A percentile compares a stretch with the other conserved stretches of the same genome.
These are phyloP conservation scores for Drosophila acutilabella DNA, from an alignment of 2,888 invertebrate species.

Conservation along the genomic window DNA sequence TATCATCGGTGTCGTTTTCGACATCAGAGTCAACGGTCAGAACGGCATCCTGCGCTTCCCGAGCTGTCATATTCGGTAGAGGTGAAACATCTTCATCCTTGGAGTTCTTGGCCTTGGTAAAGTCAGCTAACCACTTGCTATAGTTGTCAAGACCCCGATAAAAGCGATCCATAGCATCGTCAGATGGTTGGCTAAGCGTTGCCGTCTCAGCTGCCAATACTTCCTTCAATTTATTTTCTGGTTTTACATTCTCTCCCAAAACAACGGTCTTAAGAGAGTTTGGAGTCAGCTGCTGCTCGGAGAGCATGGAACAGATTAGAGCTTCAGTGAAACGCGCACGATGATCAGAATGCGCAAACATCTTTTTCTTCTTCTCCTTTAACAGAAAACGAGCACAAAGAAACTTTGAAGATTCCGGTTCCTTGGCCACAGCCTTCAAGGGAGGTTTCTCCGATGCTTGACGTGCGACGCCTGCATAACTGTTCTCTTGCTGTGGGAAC, in stretches of 20 bases:
- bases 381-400: neutral
- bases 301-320: slow-evolving; percentile 60
- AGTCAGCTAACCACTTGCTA: slow-evolving; percentile 32
- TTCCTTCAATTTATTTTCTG: neutral
- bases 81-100: neutral
- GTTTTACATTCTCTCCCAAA: neutral
- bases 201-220: neutral
- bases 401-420: neutral
- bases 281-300: slow-evolving; percentile 37
- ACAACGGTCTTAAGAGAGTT: neutral
- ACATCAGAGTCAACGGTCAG: slow-evolving; percentile 14
- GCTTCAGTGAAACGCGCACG: slow-evolving; percentile 37
- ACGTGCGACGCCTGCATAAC: slow-evolving; percentile 1
- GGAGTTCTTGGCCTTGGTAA: slow-evolving; percentile 7
- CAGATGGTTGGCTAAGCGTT: neutral
- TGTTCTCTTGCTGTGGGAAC: neutral
- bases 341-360: neutral
- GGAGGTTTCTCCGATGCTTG: neutral
- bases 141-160: slow-evolving; percentile 40
- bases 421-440: fast-evolving
- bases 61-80: slow-evolving; percentile 18
- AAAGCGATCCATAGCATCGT: slow-evolving; percentile 32
- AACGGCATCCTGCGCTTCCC: slow-evolving; percentile 1
- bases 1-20: neutral
- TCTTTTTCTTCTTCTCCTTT: neutral